Conservation (phyloP, 2,888 invertebrate genomes). For the Lomographa bimaculata region DNA sequence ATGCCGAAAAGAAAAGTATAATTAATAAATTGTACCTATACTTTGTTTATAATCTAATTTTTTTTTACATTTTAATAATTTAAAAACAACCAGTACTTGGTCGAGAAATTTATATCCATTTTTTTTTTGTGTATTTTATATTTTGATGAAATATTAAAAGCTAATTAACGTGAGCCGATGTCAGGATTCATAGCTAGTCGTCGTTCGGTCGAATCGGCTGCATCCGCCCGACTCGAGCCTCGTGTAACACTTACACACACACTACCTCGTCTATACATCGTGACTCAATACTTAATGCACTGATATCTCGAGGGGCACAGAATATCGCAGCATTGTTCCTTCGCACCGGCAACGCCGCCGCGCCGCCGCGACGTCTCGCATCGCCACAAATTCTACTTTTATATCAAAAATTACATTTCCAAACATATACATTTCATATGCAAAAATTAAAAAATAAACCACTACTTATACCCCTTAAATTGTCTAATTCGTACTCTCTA, state of each 20-base stretch:
- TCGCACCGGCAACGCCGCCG: slow-evolving; percentile 46
- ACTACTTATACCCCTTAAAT: slow-evolving; percentile 69
- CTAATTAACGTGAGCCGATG: slow-evolving; percentile 84
- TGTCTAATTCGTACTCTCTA: slow-evolving; percentile 78
- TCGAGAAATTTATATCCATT: slow-evolving; percentile 83
- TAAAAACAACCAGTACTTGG: slow-evolving; percentile 83
- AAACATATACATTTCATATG: slow-evolving; percentile 56
- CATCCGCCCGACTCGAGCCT: slow-evolving; percentile 72
- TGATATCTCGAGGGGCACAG: slow-evolving; percentile 79
- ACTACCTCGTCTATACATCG: slow-evolving; percentile 74
- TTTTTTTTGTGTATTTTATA: slow-evolving; percentile 82
- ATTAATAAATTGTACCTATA: slow-evolving; percentile 84
- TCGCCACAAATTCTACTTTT: slow-evolving; percentile 35
- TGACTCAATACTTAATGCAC: slow-evolving; percentile 73
- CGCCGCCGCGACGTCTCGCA: slow-evolving; percentile 52
- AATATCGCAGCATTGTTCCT: slow-evolving; percentile 79
- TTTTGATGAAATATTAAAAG: slow-evolving; percentile 84
- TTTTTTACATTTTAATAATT: slow-evolving; percentile 84
- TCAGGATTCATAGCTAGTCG: slow-evolving; percentile 84
- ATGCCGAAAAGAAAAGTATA: slow-evolving; percentile 82
- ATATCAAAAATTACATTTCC: slow-evolving; percentile 42
- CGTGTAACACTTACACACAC: slow-evolving; percentile 75
- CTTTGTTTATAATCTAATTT: slow-evolving; percentile 83
- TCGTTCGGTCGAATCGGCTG: slow-evolving; percentile 80
- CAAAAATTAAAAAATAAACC: slow-evolving; percentile 70